Conservation (phyloP, 1,140 invertebrate genomes). For the Chymomyza costata region DNA sequence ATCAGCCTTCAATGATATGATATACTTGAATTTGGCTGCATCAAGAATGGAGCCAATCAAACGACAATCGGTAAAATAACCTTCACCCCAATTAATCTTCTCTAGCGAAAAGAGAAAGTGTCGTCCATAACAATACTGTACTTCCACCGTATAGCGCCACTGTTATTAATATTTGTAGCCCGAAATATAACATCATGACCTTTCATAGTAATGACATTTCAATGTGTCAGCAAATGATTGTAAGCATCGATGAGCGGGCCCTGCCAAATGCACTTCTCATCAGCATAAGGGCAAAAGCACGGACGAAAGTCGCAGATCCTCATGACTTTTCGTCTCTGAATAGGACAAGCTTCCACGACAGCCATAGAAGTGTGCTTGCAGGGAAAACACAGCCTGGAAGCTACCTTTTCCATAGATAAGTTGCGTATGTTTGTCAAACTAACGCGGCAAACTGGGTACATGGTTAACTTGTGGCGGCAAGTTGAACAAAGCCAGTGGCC, state of each 20-base stretch:
- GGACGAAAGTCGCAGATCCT: constrained; percentile 98
- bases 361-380: constrained; percentile 97
- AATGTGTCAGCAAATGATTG: constrained; percentile 97
- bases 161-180: constrained; percentile 99
- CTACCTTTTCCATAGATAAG: constrained; percentile 99
- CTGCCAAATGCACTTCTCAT: constrained; percentile 99
- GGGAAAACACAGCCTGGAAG: constrained; percentile 97
- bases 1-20: constrained; percentile 96
- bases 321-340: constrained; percentile 97
- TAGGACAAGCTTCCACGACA: constrained; percentile 92
- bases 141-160: constrained; percentile 99
- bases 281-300: constrained; percentile 99
- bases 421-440: constrained; percentile 97
- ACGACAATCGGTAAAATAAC: constrained; percentile 99
- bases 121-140: constrained; percentile 99
- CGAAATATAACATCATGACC: constrained; percentile 99
- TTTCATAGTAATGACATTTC: constrained; percentile 98
- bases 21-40: constrained; percentile 98
- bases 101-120: constrained; percentile 99
- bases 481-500: constrained; percentile 93
- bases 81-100: constrained; percentile 98
- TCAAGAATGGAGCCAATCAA: constrained; percentile 98
- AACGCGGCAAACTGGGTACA: constrained; percentile 97
- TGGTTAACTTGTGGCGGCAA: constrained; percentile 95
- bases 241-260: constrained; percentile 95